Evolutionary conservation across 2,888 invertebrate genomes (phyloP).

Genomic region (Drosophila mulleri): DNA sequence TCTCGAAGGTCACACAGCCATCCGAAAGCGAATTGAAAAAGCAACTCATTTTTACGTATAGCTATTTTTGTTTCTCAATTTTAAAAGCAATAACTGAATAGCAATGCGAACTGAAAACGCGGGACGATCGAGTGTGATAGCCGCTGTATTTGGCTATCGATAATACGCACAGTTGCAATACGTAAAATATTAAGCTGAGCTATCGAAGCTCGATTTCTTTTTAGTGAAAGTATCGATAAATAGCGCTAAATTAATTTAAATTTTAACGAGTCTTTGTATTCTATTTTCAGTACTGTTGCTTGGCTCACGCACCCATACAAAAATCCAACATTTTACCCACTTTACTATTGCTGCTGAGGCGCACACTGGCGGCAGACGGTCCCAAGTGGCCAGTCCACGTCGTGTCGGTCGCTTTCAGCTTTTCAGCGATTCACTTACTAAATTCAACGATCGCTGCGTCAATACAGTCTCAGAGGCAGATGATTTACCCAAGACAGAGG

Average conservation of each 20-base stretch:
- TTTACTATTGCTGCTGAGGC: slow-evolving; percentile 91
- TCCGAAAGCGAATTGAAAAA: slow-evolving; percentile 28
- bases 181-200: background rate
- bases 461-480: slow-evolving; percentile 94
- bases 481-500: slow-evolving; percentile 91
- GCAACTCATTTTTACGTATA: slow-evolving; percentile 45
- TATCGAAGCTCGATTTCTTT: slow-evolving; percentile 15
- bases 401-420: slow-evolving; percentile 90
- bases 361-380: slow-evolving; percentile 73
- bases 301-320: slow-evolving; percentile 88
- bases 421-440: slow-evolving; percentile 87
- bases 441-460: slow-evolving; percentile 92
- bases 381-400: slow-evolving; percentile 85
- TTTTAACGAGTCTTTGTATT: background rate
- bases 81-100: slow-evolving; percentile 4
- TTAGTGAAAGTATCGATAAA: slow-evolving; percentile 13
- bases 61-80: background rate
- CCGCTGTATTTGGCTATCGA: background rate
- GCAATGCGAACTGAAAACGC: slow-evolving; percentile 23
- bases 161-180: background rate
- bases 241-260: slow-evolving; percentile 2
- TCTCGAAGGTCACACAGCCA: slow-evolving; percentile 52
- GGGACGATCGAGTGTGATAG: slow-evolving; percentile 9
- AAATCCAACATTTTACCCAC: slow-evolving; percentile 91
- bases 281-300: slow-evolving; percentile 87